A percentile compares a stretch with the other conserved stretches of the same genome.
These are phyloP conservation scores for Megalops cyprinoides DNA, from an alignment of 2,797 vertebrate genomes.

Conservation along the genomic window DNA sequence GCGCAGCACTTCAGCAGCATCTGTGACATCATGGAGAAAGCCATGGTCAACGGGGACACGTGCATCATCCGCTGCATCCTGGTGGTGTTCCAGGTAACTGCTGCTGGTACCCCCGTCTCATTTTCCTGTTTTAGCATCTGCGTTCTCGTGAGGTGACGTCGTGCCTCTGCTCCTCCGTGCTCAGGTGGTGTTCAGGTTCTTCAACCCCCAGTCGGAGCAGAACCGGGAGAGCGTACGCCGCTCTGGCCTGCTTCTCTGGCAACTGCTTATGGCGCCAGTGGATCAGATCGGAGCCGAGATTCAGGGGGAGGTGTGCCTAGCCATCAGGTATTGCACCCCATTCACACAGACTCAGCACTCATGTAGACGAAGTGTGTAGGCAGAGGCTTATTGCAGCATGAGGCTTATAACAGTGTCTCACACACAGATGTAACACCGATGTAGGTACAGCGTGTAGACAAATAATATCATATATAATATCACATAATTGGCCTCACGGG, in stretches of 20 bases:
- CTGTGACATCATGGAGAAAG: slow-evolving; percentile 99
- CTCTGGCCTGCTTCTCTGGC: slow-evolving; percentile 92
- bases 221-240: slow-evolving; percentile 91
- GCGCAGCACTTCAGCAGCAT: slow-evolving; percentile 94
- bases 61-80: slow-evolving; percentile 97
- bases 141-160: not conserved
- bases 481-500: no score
- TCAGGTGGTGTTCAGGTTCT: slow-evolving; percentile 98
- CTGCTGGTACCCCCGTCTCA: no score
- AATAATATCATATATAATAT: no score
- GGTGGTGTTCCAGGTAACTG: slow-evolving; percentile 93
- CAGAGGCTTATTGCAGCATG: no score
- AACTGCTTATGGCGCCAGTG: slow-evolving; percentile 93
- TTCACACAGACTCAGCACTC: not conserved
- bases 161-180: not conserved
- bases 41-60: slow-evolving; percentile 95
- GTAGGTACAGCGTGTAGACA: not conserved
- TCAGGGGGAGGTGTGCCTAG: slow-evolving; percentile 94
- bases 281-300: slow-evolving; percentile 95
- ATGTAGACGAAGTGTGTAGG: no score
- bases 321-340: slow-evolving; percentile 83
- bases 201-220: slow-evolving; percentile 93
- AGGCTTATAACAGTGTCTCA: no score
- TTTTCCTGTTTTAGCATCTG: not conserved
- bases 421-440: not conserved